Percentiles rank a stretch among this genome's conserved stretches.
Evolutionary conservation across 2,888 invertebrate species (phyloP).

Genomic region (Leucophora obtusa): DNA sequence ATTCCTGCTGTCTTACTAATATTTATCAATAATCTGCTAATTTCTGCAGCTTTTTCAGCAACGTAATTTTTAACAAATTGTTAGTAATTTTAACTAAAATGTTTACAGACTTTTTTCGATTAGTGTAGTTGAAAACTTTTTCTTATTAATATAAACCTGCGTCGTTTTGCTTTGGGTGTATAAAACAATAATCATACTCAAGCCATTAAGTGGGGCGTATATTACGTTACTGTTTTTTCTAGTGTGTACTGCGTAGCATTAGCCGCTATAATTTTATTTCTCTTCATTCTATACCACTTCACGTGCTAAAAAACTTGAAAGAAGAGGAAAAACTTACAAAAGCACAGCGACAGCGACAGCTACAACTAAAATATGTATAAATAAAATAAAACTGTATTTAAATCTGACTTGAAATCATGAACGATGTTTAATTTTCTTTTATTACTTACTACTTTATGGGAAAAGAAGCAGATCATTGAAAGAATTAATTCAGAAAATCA

Average conservation of each 20-base stretch:
- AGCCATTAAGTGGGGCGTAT: conserved; percentile 57
- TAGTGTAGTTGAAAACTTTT: no score
- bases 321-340: background rate
- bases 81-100: no score
- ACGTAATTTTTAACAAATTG: no score
- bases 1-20: no score
- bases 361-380: conserved; percentile 14
- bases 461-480: background rate
- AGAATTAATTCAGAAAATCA: background rate
- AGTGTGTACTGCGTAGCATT: conserved; percentile 44
- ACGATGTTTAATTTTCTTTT: conserved; percentile 31
- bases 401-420: conserved; percentile 50
- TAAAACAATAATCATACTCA: conserved; percentile 24
- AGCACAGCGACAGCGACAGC: conserved; percentile 9
- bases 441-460: background rate
- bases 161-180: conserved; percentile 26
- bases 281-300: conserved; percentile 13
- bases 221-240: conserved; percentile 40
- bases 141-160: no score
- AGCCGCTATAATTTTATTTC: conserved; percentile 38
- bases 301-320: background rate
- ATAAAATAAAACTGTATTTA: conserved; percentile 29
- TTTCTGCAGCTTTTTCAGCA: no score
- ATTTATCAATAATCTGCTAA: no score
- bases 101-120: no score